Evolutionary conservation across 23 tunicate genomes (phyloP), one percentile per base, ranked within the genome.

Genomic region (Oikopleura dioica): DNA sequence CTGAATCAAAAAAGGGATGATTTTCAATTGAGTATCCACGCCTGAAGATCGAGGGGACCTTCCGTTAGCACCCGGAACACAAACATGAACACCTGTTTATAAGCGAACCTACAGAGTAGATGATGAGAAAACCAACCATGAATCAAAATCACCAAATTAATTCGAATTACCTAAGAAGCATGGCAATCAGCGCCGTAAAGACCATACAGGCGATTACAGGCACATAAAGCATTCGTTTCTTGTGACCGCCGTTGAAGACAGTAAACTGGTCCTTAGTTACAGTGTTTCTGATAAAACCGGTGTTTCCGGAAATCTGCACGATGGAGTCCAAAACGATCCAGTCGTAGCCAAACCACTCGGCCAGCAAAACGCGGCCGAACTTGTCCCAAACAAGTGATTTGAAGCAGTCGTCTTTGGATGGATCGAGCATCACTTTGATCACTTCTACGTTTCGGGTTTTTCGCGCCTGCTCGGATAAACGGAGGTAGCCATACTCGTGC

Each of bases 401-500:
- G 16, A 44, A 44, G 16, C 55, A 44, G 16, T 9, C 55, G 55
- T 44, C 55, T 44, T 44, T 44, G 9, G 55, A 44, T 44, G 55
- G 55, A 44, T 44, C 55, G 16, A 44, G 55, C 9, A 44, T 16
- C 16, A 44, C 55, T 9, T 44, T 44, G 16, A 44, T 44, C 16
- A 44, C 55, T 44, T 44, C 55, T 9, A 44, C 55, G 9, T 44
- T 44, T 44, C 55, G 16, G 16, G 55, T 82, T 37, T 78, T 37
- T 38, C 97, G 79, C 31, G 97, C 91, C 26, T 38, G 75, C 1
- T 84, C 75, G 5, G 97, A 85, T 69, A 91, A 77, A 0, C 97
- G 84, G 1, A 91, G 77, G 78, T 85, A 91, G 0, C 97, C 97
- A 78, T 85, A 91, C 76, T 91, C 97, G 24, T 72, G 36, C 63